Base-by-base conservation (phyloP, 2,113 vertebrate genomes). In the Rhagologus leucostigma region DNA sequence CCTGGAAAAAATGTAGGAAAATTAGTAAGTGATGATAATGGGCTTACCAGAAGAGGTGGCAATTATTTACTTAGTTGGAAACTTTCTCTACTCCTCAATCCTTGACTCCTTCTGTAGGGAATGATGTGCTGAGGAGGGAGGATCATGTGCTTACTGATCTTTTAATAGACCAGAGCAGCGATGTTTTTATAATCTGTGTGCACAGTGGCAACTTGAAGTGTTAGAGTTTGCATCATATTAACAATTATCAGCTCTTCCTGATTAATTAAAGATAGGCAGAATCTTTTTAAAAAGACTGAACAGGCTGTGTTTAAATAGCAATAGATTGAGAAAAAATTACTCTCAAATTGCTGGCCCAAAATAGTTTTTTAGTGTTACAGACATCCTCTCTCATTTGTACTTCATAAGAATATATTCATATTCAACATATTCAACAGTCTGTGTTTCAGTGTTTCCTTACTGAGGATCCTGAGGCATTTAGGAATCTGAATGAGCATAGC, bases 111-210 rank as follows among this genome's bases (percentile, higher is more conserved):
- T 78, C 55, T 52, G 37, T 84, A 29, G 60, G 81, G 88, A 92
- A 19, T 93, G 88, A 84, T 90, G 88, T 84, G 73, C 83, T 95
- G 16, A 59, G 88, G 41, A 96, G 47, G 73, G 73, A 95, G 47
- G 73, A 96, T 97, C 96, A 95, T 86, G 88, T 96, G 92, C 83
- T 84, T 91, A 65, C 76, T 80, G 83, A n/a, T 87, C 95, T 95
- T 97, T 95, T 93, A 95, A 96, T 96, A 95, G 70, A 90, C 73
- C 63, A 9, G 10, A 87, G 88, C 84, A 87, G 74, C 46, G 63
- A 37, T 57, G 41, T 76, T 74, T 84, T 73, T 68, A 55, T 82
- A 82, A 74, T 44, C 35, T 9, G 3, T 47, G 63, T 88, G 68
- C 79, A 59, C 42, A 42, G 67, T 13, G 33, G 68, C 74, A 96